Percentiles rank a stretch among this genome's conserved stretches.
Evolutionary conservation across 64 coral and sea anemone species (phyloP).

Genomic region (Exaiptasia diaphana): DNA sequence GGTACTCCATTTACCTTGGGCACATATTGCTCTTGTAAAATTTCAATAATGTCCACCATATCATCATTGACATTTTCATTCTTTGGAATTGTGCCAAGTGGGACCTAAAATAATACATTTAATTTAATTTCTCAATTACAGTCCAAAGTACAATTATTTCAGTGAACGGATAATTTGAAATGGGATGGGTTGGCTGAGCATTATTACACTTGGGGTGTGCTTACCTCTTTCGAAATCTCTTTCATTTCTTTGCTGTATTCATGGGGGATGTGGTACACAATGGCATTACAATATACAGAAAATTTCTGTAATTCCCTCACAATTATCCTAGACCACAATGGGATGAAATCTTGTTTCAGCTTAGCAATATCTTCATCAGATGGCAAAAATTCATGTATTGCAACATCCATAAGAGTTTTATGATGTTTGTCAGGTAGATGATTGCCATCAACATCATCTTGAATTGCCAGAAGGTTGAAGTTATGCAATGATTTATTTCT

Average conservation of each 20-base stretch:
- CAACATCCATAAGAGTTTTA: neutral
- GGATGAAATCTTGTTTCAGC: conserved; percentile 8
- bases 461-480: conserved; percentile 12
- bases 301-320: neutral
- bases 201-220: neutral
- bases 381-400: neutral
- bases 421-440: neutral
- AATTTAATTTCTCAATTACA: neutral
- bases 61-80: conserved; percentile 69
- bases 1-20: conserved; percentile 32
- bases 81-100: conserved; percentile 55
- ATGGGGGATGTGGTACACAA: conserved; percentile 7
- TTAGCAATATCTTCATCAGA: neutral
- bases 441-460: conserved; percentile 24
- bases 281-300: neutral
- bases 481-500: conserved; percentile 27
- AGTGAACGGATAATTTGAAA: no score
- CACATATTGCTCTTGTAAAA: conserved; percentile 47
- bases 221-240: neutral
- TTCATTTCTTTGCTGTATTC: neutral
- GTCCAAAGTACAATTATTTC: no score
- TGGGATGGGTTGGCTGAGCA: no score
- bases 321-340: neutral
- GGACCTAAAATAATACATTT: conserved; percentile 16
- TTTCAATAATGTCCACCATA: conserved; percentile 69